These are phyloP conservation scores for Callipepla squamata DNA, from an alignment of 2,113 vertebrate species.

Conservation along the genomic window DNA sequence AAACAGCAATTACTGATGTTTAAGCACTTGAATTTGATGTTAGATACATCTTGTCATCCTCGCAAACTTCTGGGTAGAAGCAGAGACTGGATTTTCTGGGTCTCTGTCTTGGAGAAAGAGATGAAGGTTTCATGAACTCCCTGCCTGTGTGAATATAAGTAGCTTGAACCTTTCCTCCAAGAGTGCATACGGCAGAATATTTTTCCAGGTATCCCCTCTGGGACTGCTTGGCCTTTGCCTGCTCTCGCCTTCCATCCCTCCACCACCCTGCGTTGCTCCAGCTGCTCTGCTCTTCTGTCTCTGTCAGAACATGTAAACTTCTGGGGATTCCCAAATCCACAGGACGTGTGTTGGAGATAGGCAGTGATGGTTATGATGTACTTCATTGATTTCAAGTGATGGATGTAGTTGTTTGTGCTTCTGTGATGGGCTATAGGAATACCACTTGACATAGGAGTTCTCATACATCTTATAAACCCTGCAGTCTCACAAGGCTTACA, in stretches of 20 bases:
- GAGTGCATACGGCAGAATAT: neutral
- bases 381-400: slow-evolving; percentile 16
- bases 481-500: neutral
- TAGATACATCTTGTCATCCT: neutral
- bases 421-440: slow-evolving; percentile 33
- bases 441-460: slow-evolving; percentile 1
- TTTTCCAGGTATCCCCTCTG: neutral
- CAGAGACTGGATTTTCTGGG: neutral
- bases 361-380: neutral
- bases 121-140: neutral
- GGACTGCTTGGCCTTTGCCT: neutral
- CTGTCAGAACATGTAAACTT: neutral
- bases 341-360: neutral
- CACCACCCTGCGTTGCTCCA: neutral
- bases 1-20: neutral
- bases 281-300: neutral
- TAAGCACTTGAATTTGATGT: neutral
- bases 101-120: neutral
- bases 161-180: neutral
- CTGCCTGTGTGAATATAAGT: neutral
- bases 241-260: neutral
- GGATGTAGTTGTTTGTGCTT: slow-evolving; percentile 28
- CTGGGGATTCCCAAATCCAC: neutral
- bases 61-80: neutral
- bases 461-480: slow-evolving; percentile 11